phyloP scores from a whole-genome alignment of 2,797 vertebrate species.

The Gorsachius magnificus region DNA sequence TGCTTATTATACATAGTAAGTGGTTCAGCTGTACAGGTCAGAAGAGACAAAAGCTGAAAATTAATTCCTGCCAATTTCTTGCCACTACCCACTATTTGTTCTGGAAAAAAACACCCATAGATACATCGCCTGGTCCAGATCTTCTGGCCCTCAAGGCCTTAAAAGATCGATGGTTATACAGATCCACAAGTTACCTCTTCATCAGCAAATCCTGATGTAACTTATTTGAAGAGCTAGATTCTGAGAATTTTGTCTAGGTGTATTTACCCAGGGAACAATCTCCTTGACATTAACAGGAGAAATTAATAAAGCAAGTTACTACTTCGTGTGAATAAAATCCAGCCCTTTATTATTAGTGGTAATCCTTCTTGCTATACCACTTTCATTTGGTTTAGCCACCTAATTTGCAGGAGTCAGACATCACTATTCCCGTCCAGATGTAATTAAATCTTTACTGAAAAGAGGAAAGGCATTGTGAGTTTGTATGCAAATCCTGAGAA shows the following conservation, averaged over 20 bases:
- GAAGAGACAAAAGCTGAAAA: background rate
- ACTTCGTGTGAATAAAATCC: background rate
- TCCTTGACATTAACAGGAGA: background rate
- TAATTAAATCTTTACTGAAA: background rate
- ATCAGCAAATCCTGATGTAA: background rate
- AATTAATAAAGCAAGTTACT: background rate
- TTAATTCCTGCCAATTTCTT: background rate
- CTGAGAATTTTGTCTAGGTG: background rate
- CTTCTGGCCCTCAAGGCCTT: background rate
- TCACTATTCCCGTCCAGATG: background rate
- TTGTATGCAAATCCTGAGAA: background rate
- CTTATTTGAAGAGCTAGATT: background rate
- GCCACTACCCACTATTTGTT: background rate
- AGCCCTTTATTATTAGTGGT: background rate
- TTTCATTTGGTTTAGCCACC: background rate
- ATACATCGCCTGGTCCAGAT: background rate
- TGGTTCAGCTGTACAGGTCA: background rate
- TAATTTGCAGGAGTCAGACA: background rate
- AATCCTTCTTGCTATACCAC: background rate
- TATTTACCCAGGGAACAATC: background rate
- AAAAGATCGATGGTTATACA: background rate
- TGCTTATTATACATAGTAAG: background rate
- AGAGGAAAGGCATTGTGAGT: background rate
- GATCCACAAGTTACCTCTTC: background rate
- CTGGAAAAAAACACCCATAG: background rate